Evolutionary conservation across 2,797 vertebrate species (phyloP).

Genomic region (Sciurus vulgaris): DNA sequence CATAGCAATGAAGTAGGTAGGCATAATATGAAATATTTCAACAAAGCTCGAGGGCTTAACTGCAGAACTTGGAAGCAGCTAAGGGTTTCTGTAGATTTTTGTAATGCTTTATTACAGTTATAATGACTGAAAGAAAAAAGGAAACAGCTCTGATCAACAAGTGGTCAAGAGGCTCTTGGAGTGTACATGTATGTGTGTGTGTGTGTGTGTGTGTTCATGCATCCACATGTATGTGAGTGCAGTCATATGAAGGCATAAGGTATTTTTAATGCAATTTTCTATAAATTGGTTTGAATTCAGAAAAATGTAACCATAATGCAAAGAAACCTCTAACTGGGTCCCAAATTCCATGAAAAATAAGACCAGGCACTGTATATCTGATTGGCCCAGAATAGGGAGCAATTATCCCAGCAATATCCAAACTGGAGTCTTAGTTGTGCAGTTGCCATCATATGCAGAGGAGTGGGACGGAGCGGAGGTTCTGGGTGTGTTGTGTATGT

Average conservation of each 20-base stretch:
- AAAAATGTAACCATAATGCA: not conserved
- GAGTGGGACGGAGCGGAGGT: not conserved
- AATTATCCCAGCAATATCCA: not conserved
- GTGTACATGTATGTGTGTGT: not conserved
- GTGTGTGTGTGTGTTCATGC: not conserved
- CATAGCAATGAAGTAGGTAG: not conserved
- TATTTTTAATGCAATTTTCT: not conserved
- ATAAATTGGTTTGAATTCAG: not conserved
- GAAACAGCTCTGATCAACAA: not conserved
- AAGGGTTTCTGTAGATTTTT: not conserved
- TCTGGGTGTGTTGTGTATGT: too few relatives aligned
- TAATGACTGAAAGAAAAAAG: not conserved
- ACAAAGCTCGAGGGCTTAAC: not conserved
- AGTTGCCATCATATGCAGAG: not conserved
- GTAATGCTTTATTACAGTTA: not conserved
- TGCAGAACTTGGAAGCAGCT: not conserved
- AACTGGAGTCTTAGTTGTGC: not conserved
- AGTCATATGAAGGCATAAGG: too few relatives aligned
- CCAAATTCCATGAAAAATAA: not conserved
- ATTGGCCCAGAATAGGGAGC: not conserved
- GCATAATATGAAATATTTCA: not conserved
- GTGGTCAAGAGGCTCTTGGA: not conserved
- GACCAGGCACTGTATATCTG: not conserved
- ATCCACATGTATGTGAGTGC: not conserved
- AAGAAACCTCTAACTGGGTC: not conserved